phyloP scores from a whole-genome alignment of 2,113 vertebrate species.

The Spea multiplicata region DNA sequence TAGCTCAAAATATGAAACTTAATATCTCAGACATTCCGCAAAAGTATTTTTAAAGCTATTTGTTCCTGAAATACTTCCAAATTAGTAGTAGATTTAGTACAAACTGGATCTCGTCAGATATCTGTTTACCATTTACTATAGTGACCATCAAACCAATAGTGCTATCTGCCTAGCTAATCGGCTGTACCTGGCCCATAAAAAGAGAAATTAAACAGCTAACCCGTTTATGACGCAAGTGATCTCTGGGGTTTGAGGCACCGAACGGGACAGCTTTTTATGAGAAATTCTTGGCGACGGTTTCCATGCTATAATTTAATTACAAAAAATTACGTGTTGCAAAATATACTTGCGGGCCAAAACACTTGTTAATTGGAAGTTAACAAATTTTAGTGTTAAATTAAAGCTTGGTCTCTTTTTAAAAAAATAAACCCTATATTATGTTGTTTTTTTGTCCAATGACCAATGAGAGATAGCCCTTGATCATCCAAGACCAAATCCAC shows the following conservation, averaged over 20 bases:
- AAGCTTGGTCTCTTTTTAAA: too few species aligned
- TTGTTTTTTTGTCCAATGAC: too few species aligned
- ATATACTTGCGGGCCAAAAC: background rate
- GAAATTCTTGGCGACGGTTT: background rate
- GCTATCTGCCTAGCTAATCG: background rate
- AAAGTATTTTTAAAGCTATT: constrained; percentile 18
- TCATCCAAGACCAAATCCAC: too few species aligned
- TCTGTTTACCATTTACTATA: constrained; percentile 19
- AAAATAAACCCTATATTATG: too few species aligned
- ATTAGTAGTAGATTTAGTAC: constrained; percentile 40
- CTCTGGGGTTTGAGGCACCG: background rate
- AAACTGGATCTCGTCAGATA: background rate
- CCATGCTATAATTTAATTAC: background rate
- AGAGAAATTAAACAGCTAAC: too few species aligned
- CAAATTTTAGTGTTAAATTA: background rate
- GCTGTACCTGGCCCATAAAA: background rate
- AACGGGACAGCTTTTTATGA: background rate
- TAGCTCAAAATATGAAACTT: constrained; percentile 11
- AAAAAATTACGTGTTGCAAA: background rate
- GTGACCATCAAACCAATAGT: constrained; percentile 32
- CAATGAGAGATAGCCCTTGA: too few species aligned
- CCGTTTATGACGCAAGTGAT: background rate
- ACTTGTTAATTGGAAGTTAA: background rate
- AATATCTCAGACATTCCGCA: background rate
- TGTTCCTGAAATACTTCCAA: constrained; percentile 31